Evolutionary conservation across 92 coral and sea anemone genomes (phyloP), one percentile per base, ranked within the genome.

Genomic region (Chrysogorgia sp.): DNA sequence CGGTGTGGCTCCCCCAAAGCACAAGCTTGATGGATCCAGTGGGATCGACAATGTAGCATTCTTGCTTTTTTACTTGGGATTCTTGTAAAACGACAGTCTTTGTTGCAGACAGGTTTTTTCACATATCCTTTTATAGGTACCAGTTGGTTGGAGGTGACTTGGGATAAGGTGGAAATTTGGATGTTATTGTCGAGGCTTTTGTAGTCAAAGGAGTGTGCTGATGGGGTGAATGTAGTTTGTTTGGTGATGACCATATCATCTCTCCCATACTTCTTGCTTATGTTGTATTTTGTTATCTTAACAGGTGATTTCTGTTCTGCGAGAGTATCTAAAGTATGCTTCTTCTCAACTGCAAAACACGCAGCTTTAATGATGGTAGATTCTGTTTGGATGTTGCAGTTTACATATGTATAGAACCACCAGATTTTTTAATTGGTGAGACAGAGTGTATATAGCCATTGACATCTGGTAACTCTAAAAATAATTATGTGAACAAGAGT

Each of bases 231-330:
- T 32, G 22, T 12, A n/a, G 89, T 80, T 47, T 81, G 40, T 78
- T 77, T 85, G 68, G 55, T 74, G 34, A 81, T 81, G 17, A 80
- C 86, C 6, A 87, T 75, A 79, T 71, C 87, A 34, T 67, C 49
- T 79, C 81, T 45, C 40, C 90, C 87, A 66, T 77, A 87, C 66
- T 83, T 87, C 59, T 71, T 71, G 81, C 87, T 83, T 63, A 71
- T 49, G 72, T 62, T 78, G 75, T 48, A 77, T 47, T 87, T 82
- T 55, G 30, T 58, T 45, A 87, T 82, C 71, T 87, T 87, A 23
- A 86, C 90, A 12, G 90, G 90, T 35, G 84, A 76, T 69, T 68
- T 86, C 76, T 86, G 90, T 58, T 52, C 59, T 1, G 86, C 80
- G 75, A 86, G 45, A 30, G 86, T 80, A 58, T 81, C 86, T 58